Percentiles rank a stretch among this genome's conserved stretches.
These are phyloP conservation scores for Limnephilus lunatus DNA, from an alignment of 2,888 invertebrate species.

Conservation along the genomic window DNA sequence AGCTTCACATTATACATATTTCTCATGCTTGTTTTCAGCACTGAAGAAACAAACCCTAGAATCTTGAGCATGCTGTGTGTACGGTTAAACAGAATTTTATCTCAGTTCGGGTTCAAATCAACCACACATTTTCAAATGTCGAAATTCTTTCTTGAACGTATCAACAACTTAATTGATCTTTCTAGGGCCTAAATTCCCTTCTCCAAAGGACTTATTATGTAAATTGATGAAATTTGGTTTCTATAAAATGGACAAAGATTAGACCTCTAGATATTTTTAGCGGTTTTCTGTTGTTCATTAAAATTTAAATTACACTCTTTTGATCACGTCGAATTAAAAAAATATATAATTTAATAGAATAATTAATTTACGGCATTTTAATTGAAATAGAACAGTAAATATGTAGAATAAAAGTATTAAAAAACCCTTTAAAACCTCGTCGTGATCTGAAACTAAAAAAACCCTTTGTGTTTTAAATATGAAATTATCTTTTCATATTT, in stretches of 20 bases:
- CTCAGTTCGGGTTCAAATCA: too few relatives aligned
- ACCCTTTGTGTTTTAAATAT: conserved; percentile 42
- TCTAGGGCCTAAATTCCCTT: background rate
- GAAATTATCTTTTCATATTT: conserved; percentile 53
- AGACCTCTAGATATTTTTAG: background rate
- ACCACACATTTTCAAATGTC: too few relatives aligned
- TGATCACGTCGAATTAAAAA: background rate
- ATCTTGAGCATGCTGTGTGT: too few relatives aligned
- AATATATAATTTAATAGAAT: background rate
- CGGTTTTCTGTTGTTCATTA: background rate
- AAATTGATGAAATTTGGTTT: background rate
- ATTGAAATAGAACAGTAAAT: background rate
- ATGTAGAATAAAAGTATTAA: background rate
- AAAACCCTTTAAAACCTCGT: background rate
- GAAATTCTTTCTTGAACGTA: too few relatives aligned
- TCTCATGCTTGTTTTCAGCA: too few relatives aligned
- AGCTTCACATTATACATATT: too few relatives aligned
- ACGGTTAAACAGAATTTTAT: too few relatives aligned
- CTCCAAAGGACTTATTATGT: background rate
- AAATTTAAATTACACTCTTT: background rate
- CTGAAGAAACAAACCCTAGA: too few relatives aligned
- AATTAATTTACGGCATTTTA: background rate
- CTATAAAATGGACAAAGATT: background rate
- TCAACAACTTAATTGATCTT: too few relatives aligned
- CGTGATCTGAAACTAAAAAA: conserved; percentile 23